Conservation (phyloP, 2,797 vertebrate genomes). For the Denticeps clupeoides region DNA sequence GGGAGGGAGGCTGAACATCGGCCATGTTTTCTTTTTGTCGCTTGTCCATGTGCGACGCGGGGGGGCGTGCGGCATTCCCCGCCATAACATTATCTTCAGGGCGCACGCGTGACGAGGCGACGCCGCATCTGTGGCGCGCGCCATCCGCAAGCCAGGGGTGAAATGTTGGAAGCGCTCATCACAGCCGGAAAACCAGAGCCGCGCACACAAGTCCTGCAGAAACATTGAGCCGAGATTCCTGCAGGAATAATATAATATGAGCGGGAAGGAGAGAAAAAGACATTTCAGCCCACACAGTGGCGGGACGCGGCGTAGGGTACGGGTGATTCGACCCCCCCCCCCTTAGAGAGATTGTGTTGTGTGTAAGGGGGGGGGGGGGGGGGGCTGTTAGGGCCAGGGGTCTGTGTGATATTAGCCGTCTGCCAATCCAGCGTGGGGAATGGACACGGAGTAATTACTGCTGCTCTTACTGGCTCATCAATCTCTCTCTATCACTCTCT, state of each 20-base stretch:
- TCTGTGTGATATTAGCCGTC: conserved; percentile 75
- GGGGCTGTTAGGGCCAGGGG: conserved; percentile 63
- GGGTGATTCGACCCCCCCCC: conserved; percentile 34
- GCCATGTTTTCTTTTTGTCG: no score
- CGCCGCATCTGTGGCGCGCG: no score
- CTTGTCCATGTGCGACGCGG: no score
- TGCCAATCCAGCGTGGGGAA: conserved; percentile 71
- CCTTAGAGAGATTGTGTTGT: conserved; percentile 9
- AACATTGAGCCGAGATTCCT: conserved; percentile 31
- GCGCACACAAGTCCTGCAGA: conserved; percentile 2
- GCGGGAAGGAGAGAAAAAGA: neutral
- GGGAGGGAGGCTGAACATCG: conserved; percentile 29
- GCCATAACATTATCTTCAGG: no score
- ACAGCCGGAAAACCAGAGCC: conserved; percentile 9
- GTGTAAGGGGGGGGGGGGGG: conserved; percentile 18
- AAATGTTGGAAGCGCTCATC: no score
- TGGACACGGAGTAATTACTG: conserved; percentile 76
- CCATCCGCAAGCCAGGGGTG: no score
- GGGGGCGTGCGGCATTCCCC: no score
- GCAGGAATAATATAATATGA: conserved; percentile 44
- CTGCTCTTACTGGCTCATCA: conserved; percentile 75
- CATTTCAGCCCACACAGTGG: conserved; percentile 52
- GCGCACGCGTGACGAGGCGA: no score
- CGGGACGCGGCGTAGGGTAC: conserved; percentile 45
- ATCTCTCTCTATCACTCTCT: conserved; percentile 65